phyloP scores from a whole-genome alignment of 2,113 vertebrate genomes.

The Poecile atricapillus region DNA sequence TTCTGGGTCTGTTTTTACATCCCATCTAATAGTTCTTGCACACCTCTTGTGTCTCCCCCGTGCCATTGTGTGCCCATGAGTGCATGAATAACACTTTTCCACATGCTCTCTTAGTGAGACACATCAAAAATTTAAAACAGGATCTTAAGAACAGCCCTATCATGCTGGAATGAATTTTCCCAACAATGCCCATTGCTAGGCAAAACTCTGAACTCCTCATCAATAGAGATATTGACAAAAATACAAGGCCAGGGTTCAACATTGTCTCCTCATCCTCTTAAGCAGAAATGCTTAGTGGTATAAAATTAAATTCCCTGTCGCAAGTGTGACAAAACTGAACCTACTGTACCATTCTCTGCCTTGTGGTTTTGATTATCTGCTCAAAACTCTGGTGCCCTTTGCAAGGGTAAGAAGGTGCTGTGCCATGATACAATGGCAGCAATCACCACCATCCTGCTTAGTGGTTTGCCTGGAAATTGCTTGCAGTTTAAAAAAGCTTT shows the following conservation, averaged over 20 bases:
- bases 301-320: background rate
- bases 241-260: background rate
- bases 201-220: background rate
- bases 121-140: background rate
- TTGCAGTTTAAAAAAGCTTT: constrained; percentile 8
- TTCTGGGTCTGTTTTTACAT: background rate
- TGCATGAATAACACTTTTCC: background rate
- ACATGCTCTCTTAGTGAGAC: fast-evolving
- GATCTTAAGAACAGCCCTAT: background rate
- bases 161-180: background rate
- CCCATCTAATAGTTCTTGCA: background rate
- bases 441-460: background rate
- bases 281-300: background rate
- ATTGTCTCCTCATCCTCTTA: background rate
- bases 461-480: constrained; percentile 43
- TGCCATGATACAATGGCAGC: background rate
- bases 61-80: fast-evolving
- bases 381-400: background rate
- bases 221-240: background rate
- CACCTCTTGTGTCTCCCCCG: background rate
- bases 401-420: background rate
- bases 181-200: background rate
- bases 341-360: background rate
- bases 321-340: background rate
- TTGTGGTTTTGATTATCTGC: background rate